Evolutionary conservation across 2,888 invertebrate genomes (phyloP).

Genomic region (Biston stratarius): DNA sequence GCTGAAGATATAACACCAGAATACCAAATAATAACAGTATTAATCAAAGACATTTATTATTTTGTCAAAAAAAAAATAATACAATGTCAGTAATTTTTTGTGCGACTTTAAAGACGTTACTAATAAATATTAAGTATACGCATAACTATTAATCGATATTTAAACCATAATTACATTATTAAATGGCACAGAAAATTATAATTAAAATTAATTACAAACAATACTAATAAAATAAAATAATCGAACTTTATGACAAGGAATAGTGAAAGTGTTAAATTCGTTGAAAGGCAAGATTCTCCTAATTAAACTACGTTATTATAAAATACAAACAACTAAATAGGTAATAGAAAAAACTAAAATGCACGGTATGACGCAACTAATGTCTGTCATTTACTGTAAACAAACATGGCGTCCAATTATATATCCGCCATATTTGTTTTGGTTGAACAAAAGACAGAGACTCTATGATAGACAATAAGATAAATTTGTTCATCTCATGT

Average conservation of each 20-base stretch:
- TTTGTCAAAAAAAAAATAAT: not conserved
- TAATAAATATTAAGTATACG: too few relatives aligned
- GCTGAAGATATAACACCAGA: too few relatives aligned
- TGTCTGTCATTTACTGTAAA: not conserved
- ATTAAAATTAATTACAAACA: conserved; percentile 8
- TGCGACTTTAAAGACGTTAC: too few relatives aligned
- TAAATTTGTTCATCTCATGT: too few relatives aligned
- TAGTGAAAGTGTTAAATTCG: conserved; percentile 70
- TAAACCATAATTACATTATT: conserved; percentile 22
- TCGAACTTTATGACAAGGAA: conserved; percentile 25
- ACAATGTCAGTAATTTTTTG: not conserved
- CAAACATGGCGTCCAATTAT: not conserved
- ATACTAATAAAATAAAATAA: conserved; percentile 29
- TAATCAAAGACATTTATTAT: not conserved
- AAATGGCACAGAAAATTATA: conserved; percentile 45
- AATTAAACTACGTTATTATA: conserved; percentile 37
- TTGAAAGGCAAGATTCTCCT: conserved; percentile 74
- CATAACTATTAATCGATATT: not conserved
- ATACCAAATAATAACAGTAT: too few relatives aligned
- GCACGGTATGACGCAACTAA: not conserved
- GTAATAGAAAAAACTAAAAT: not conserved
- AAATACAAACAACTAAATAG: conserved; percentile 43
- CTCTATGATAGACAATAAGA: too few relatives aligned
- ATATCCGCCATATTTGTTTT: not conserved
- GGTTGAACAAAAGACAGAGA: not conserved